phyloP scores from a whole-genome alignment of 2,797 vertebrate species.

The Acropternis orthonyx region DNA sequence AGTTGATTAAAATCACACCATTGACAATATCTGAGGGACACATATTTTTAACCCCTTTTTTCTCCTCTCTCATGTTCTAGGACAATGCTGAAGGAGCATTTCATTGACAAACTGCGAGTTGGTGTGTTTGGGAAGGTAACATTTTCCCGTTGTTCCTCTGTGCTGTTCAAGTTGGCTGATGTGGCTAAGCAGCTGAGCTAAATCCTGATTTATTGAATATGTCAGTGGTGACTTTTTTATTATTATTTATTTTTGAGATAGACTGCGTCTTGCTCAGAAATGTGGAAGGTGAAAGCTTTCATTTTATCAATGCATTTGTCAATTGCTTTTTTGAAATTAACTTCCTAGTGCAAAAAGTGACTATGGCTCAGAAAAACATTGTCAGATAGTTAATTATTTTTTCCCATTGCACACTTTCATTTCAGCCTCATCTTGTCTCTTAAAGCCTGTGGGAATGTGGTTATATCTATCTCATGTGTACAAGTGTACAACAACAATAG shows the following conservation, averaged over 20 bases:
- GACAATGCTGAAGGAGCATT: constrained; percentile 83
- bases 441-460: neutral
- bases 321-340: neutral
- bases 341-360: neutral
- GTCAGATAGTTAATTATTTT: neutral
- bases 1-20: neutral
- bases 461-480: neutral
- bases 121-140: constrained; percentile 93
- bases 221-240: neutral
- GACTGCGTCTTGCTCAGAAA: neutral
- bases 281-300: neutral
- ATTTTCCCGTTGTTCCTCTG: neutral
- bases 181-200: neutral
- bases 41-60: neutral
- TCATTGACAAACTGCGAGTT: constrained; percentile 87
- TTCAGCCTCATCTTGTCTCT: neutral
- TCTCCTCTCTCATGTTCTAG: constrained; percentile 40
- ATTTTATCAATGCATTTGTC: neutral
- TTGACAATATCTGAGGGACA: neutral
- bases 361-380: neutral
- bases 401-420: neutral
- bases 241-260: neutral
- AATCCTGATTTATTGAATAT: neutral
- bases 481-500: neutral
- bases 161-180: neutral